phyloP scores from a whole-genome alignment of 2,113 vertebrate genomes.

The Aphelocoma coerulescens region DNA sequence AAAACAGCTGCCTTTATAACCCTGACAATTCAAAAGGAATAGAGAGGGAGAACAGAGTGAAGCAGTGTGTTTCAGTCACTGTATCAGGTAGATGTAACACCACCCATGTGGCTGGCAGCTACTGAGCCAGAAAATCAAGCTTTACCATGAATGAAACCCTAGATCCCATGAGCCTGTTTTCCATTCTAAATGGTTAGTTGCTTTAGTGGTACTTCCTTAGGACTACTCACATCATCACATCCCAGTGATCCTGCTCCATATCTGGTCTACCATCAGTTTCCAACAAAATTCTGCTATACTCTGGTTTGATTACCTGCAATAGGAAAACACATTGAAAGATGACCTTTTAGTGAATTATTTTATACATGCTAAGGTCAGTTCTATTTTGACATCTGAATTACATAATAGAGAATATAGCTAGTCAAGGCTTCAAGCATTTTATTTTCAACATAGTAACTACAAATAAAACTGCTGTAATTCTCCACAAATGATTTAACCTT shows the following conservation, averaged over 20 bases:
- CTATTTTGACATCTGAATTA: not conserved
- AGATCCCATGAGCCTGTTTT: constrained; percentile 21
- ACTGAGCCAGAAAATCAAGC: constrained; percentile 47
- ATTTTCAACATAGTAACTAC: not conserved
- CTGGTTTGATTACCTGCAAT: not conserved
- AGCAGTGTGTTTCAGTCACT: not conserved
- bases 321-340: constrained; percentile 4
- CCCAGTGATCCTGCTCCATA: not conserved
- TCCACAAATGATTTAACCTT: not conserved
- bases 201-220: constrained; percentile 1
- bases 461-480: not conserved
- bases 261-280: not conserved
- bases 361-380: not conserved
- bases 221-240: not conserved
- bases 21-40: not conserved
- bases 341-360: not conserved
- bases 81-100: not conserved
- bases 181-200: not conserved
- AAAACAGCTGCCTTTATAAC: not conserved
- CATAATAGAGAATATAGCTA: not conserved
- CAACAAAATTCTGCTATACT: not conserved
- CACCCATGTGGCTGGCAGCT: not conserved
- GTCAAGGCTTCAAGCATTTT: not conserved
- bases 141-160: constrained; percentile 16
- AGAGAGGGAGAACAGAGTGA: not conserved